Evolutionary conservation across 2,797 vertebrate genomes (phyloP).

Genomic region (Gallinago nigripennis): DNA sequence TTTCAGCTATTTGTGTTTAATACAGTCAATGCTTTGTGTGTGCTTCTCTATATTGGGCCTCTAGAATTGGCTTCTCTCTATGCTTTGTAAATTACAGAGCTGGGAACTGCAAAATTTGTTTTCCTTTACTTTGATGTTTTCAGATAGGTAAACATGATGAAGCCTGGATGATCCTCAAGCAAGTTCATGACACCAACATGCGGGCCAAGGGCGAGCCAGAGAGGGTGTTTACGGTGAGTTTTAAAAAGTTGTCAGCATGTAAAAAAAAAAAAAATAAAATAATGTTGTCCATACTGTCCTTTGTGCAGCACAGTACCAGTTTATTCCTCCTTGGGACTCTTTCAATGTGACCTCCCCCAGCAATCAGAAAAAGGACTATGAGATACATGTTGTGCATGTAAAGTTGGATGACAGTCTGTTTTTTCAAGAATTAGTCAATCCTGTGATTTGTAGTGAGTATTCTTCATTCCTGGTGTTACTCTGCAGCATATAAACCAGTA

Average conservation of each 20-base stretch:
- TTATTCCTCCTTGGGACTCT: neutral
- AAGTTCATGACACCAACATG: slow-evolving; percentile 97
- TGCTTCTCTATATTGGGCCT: neutral
- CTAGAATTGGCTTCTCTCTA: neutral
- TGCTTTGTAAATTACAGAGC: neutral
- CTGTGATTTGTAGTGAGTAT: neutral
- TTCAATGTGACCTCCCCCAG: neutral
- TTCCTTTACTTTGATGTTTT: slow-evolving; percentile 4
- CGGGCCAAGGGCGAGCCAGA: slow-evolving; percentile 94
- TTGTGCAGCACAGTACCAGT: neutral
- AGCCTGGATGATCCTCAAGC: slow-evolving; percentile 98
- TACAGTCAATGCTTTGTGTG: neutral
- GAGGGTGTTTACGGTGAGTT: slow-evolving; percentile 94
- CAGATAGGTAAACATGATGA: slow-evolving; percentile 94
- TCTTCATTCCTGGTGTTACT: neutral
- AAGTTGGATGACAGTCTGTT: neutral
- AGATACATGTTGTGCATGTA: neutral
- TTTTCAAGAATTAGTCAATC: neutral
- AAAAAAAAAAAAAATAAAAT: neutral
- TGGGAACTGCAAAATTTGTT: neutral
- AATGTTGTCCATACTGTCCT: neutral
- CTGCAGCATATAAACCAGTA: neutral
- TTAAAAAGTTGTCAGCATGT: neutral
- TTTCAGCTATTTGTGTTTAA: neutral
- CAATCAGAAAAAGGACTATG: neutral